These are phyloP conservation scores for Setophaga coronata DNA, from an alignment of 2,113 vertebrate genomes.

Conservation along the genomic window DNA sequence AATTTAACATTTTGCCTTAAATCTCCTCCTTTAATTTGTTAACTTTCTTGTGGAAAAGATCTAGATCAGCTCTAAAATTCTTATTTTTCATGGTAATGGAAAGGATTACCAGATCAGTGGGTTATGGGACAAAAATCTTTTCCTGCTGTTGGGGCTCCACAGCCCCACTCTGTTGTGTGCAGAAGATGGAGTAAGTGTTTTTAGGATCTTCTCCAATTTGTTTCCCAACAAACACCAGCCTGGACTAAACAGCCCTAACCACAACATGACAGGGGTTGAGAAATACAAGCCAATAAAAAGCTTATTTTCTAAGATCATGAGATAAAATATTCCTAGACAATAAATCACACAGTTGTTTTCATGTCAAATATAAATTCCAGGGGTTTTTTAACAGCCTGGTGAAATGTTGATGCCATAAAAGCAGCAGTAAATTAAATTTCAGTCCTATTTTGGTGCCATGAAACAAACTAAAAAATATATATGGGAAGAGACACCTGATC, in stretches of 20 bases:
- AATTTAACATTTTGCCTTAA: neutral
- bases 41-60: neutral
- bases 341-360: accelerated
- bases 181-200: neutral
- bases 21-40: neutral
- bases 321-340: neutral
- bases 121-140: neutral
- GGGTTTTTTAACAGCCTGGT: neutral
- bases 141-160: neutral
- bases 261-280: neutral
- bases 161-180: neutral
- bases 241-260: neutral
- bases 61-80: neutral
- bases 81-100: neutral
- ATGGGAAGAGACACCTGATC: accelerated
- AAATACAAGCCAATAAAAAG: neutral
- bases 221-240: neutral
- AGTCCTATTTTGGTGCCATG: neutral
- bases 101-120: neutral
- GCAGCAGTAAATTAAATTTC: neutral
- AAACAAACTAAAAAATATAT: neutral
- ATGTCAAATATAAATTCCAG: neutral
- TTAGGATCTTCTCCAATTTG: neutral
- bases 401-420: neutral
- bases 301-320: neutral